Percentiles rank a stretch among this genome's conserved stretches.
Evolutionary conservation across 1,140 invertebrate genomes (phyloP).

Genomic region (Hyphantria cunea): DNA sequence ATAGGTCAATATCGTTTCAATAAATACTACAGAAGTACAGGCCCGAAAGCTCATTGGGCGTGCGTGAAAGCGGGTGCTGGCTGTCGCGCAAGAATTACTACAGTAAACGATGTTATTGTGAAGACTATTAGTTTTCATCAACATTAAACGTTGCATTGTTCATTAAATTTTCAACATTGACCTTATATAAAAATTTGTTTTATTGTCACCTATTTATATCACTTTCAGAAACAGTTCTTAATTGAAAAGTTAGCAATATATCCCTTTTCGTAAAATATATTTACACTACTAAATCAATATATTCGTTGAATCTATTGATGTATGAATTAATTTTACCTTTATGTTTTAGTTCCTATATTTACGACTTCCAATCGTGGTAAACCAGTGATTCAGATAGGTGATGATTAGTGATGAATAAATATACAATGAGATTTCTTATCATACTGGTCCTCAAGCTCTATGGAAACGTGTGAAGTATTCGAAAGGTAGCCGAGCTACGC

Average conservation of each 20-base stretch:
- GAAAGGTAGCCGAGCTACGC: conserved; percentile 41
- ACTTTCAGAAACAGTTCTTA: too few species aligned
- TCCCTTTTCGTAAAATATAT: too few species aligned
- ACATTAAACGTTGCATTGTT: conserved; percentile 22
- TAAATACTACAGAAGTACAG: conserved; percentile 31
- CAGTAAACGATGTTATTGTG: conserved; percentile 37
- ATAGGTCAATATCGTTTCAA: conserved; percentile 47
- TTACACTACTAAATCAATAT: too few species aligned
- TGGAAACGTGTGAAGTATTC: conserved; percentile 3
- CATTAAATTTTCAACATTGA: too few species aligned
- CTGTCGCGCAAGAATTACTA: conserved; percentile 43
- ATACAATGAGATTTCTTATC: conserved; percentile 23
- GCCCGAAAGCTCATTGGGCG: conserved; percentile 34
- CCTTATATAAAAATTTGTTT: too few species aligned
- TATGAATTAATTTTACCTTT: too few species aligned
- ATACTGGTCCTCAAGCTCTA: neutral
- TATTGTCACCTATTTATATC: too few species aligned
- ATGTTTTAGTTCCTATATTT: conserved; percentile 10
- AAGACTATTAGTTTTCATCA: conserved; percentile 38
- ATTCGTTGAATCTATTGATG: too few species aligned
- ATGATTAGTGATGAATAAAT: too few species aligned
- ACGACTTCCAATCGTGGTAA: conserved; percentile 26
- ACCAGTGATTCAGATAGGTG: conserved; percentile 32
- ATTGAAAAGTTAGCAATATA: too few species aligned
- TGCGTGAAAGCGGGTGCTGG: conserved; percentile 39